Evolutionary conservation across 1,140 invertebrate genomes (phyloP), one percentile per base, ranked within the genome.

Genomic region (Nasonia vitripennis): DNA sequence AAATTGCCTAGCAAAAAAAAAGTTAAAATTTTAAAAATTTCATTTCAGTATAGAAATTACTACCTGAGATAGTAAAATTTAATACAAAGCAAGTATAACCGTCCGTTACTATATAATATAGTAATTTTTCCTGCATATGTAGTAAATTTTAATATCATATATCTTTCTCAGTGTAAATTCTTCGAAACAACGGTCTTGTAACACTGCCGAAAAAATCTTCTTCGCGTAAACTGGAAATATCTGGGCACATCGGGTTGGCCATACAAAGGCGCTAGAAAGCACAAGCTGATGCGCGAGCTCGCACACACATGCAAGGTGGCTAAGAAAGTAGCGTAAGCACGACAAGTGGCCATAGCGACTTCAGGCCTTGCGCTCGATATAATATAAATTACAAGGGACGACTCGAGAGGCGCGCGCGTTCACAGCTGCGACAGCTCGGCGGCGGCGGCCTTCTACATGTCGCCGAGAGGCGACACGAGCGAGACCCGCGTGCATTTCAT

Each of bases 401-500:
- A 6, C 34, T 37, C 34, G 34, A 37, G 34, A 73, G 27, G 12
- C 7, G 80, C 80, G 87, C 87, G 89, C 89, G 89, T 90, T 90
- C 88, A 88, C 89, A 88, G 87, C 88, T 90, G 89, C 86, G 86
- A 55, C 14, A 2, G 17, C 75, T 37, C 34, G 34, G 34, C 78
- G 55, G 34, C 34, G 34, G 34, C 78, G 20, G 55, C 3, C 20
- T 62, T 62, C 20, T 62, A 62, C 14, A 51, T 51, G n/a, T n/a
- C n/a, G 4, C 11, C 14, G 48, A 51, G 12, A 81, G 31, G 78
- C 84, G 81, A 88, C 87, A 88, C 87, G 89, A 88, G 88, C 88
- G 88, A 88, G 89, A 3, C 87, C 86, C 86, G 78, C 88, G 83
- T 87, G 88, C 86, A 88, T 73, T 84, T 86, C 75, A 55, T 74